Evolutionary conservation across 2,888 invertebrate species (phyloP), one percentile per base, ranked within the genome.

Genomic region (Silvanus unidentatus): DNA sequence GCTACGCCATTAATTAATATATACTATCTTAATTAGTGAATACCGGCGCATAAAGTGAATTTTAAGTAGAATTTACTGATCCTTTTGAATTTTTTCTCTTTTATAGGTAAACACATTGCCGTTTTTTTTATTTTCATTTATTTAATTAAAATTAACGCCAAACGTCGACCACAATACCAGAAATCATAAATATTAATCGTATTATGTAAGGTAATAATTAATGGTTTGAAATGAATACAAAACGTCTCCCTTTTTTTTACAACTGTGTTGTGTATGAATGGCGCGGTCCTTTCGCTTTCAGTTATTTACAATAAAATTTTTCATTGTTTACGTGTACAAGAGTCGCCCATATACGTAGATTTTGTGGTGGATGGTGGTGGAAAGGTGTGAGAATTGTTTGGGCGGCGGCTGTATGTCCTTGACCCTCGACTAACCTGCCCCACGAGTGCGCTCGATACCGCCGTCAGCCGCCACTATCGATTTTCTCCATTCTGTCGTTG

Each of bases 381-480:
- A 14, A 35, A 45, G 44, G 45, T 50, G 49, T 43, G 54, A 52
- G 53, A 53, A 53, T n/a, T 55, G 55, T 63, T 66, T 66, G 66
- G 68, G 66, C 65, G 67, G 64, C 65, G 66, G 64, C 65, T 57
- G 45, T 53, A 59, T 65, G 68, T 63, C 69, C 69, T 70, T 70
- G 69, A 69, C 70, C 68, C 65, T 65, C 63, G 63, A 64, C 63
- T 68, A 70, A 70, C 71, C 70, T 69, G 69, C 71, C 70, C 63
- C 69, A 70, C 70, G 69, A 65, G 64, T n/a, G n/a, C 64, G 64
- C 59, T 59, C 60, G 53, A 55, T 58, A 46, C 54, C 50, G 46
- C 54, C 57, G 55, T 55, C 56, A 57, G 53, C 49, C 55, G 52
- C 52, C 54, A 46, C 43, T 47, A 52, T 60, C 64, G 64, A 61